phyloP scores from a whole-genome alignment of 2,113 vertebrate species.

The Ramphastos sulfuratus region DNA sequence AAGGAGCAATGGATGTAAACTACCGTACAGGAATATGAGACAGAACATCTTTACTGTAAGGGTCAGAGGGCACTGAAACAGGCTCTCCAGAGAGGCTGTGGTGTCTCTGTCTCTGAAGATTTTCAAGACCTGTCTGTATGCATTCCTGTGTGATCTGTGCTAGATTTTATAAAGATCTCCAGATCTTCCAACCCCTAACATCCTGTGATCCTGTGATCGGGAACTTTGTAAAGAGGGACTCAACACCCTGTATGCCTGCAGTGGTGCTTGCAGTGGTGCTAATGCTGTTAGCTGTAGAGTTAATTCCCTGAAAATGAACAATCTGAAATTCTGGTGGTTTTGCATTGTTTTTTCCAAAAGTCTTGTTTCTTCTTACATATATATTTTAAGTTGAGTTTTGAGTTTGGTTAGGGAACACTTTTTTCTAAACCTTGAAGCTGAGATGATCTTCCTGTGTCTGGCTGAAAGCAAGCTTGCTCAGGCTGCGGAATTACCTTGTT shows the following conservation, averaged over 20 bases:
- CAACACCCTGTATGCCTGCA: neutral
- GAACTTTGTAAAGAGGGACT: neutral
- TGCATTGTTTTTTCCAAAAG: neutral
- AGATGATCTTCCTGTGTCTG: neutral
- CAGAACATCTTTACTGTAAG: too few relatives aligned
- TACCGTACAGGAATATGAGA: too few relatives aligned
- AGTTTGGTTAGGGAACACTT: neutral
- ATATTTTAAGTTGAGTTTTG: neutral
- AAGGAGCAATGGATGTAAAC: too few relatives aligned
- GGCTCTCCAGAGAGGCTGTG: too few relatives aligned
- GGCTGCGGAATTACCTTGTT: neutral
- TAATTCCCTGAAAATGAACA: neutral
- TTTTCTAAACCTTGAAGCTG: neutral
- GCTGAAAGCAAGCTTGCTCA: neutral
- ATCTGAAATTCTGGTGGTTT: neutral
- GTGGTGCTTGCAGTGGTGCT: neutral
- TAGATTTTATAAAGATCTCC: too few relatives aligned
- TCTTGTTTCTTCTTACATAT: neutral
- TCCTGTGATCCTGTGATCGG: too few relatives aligned
- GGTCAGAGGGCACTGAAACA: too few relatives aligned
- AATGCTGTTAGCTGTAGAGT: neutral
- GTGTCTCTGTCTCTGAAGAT: too few relatives aligned
- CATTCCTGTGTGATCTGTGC: too few relatives aligned
- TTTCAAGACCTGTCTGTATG: too few relatives aligned
- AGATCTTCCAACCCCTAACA: too few relatives aligned